A percentile compares a stretch with the other conserved stretches of the same genome.
Conservation (phyloP, 2,113 vertebrate species). For the Panthera tigris region DNA sequence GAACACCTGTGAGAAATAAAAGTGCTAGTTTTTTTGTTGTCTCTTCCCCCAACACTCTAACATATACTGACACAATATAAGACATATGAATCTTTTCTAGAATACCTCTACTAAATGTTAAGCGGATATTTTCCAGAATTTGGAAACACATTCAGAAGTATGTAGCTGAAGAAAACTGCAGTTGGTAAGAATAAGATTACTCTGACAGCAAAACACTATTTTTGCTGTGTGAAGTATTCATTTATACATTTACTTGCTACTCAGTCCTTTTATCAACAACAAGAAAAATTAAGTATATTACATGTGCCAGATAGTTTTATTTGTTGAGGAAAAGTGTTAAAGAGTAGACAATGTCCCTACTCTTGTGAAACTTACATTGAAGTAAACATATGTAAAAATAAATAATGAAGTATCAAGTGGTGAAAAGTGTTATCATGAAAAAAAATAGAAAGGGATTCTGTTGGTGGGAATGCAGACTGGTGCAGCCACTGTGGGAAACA, state of each 20-base stretch:
- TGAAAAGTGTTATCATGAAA: not conserved
- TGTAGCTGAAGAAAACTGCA: not conserved
- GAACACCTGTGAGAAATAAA: not conserved
- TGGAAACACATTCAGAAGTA: not conserved
- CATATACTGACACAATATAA: not conserved
- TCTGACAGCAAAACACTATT: not conserved
- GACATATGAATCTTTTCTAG: not conserved
- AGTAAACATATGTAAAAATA: not conserved
- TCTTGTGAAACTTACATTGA: not conserved
- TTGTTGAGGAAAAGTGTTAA: not conserved
- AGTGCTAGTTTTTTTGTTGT: not conserved
- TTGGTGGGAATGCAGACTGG: no score
- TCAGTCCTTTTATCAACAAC: not conserved
- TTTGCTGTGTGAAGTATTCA: not conserved
- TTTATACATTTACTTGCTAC: not conserved
- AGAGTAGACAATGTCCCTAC: not conserved
- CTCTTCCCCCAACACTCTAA: not conserved
- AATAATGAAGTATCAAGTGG: not conserved
- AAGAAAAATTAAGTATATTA: not conserved
- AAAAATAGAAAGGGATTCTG: not conserved
- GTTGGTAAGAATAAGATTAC: not conserved
- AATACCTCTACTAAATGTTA: not conserved
- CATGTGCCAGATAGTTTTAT: not conserved
- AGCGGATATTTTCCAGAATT: not conserved
- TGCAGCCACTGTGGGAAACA: no score